phyloP scores from a whole-genome alignment of 2,113 vertebrate species.

The Amblyopsis rosae region DNA sequence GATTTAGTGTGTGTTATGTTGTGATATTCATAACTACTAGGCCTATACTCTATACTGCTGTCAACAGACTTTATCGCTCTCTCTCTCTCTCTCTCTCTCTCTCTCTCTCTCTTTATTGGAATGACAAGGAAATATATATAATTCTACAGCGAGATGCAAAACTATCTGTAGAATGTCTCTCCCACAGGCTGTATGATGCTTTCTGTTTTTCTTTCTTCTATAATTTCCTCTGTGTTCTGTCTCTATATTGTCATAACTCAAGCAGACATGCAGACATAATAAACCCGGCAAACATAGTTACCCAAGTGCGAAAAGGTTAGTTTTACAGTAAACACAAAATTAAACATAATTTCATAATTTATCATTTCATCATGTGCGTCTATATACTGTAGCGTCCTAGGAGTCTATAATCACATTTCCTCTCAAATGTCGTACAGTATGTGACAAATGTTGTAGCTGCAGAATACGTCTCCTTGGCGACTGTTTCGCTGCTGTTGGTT shows the following conservation, averaged over 20 bases:
- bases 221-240: background rate
- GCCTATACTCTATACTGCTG: constrained; percentile 25
- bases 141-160: no score
- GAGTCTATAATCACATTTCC: no score
- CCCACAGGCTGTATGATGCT: background rate
- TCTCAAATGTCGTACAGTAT: no score
- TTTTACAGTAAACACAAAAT: no score
- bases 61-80: constrained; percentile 40
- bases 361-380: no score
- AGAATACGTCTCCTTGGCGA: no score
- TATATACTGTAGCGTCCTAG: no score
- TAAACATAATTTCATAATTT: no score
- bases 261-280: constrained; percentile 1
- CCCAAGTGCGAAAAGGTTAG: background rate
- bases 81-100: background rate
- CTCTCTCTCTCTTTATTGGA: background rate
- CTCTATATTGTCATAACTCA: background rate
- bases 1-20: background rate
- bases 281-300: background rate
- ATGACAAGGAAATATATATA: no score
- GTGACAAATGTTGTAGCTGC: no score
- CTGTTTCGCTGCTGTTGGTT: background rate
- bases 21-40: constrained; percentile 21
- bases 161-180: background rate
- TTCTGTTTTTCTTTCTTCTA: background rate